Percentiles rank a stretch among this genome's conserved stretches.
Evolutionary conservation across 2,888 invertebrate species (phyloP).

Genomic region (Siphlonurus alternatus): DNA sequence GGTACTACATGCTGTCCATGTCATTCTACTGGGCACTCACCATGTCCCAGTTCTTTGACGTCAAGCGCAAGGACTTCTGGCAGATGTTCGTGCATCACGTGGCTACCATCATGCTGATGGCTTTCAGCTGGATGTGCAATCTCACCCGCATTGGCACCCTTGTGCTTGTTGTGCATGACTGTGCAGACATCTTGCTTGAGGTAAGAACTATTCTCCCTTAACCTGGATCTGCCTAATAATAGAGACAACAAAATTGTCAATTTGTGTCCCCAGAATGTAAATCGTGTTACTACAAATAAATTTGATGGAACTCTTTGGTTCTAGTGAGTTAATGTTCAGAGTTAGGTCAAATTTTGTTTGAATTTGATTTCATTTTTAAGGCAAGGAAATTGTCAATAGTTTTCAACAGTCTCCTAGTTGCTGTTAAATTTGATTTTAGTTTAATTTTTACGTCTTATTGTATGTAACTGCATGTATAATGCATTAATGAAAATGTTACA

Average conservation of each 20-base stretch:
- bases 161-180: slow-evolving; percentile 73
- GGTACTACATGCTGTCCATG: slow-evolving; percentile 93
- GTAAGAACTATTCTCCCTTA: slow-evolving; percentile 30
- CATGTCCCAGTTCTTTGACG: slow-evolving; percentile 85
- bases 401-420: no score
- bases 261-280: no score
- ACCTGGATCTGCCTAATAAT: not conserved
- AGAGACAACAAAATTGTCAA: not conserved
- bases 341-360: no score
- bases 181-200: slow-evolving; percentile 79
- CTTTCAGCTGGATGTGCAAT: slow-evolving; percentile 90
- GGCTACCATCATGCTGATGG: slow-evolving; percentile 77
- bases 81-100: slow-evolving; percentile 98
- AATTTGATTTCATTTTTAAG: no score
- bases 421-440: no score
- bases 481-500: no score
- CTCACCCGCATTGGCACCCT: slow-evolving; percentile 81
- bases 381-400: no score
- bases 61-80: slow-evolving; percentile 88
- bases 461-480: no score
- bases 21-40: slow-evolving; percentile 92
- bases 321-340: not conserved
- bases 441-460: no score
- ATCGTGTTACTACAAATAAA: no score
- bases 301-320: not conserved